Conservation (phyloP, 2,113 vertebrate species). For the Chloroceryle aenea region DNA sequence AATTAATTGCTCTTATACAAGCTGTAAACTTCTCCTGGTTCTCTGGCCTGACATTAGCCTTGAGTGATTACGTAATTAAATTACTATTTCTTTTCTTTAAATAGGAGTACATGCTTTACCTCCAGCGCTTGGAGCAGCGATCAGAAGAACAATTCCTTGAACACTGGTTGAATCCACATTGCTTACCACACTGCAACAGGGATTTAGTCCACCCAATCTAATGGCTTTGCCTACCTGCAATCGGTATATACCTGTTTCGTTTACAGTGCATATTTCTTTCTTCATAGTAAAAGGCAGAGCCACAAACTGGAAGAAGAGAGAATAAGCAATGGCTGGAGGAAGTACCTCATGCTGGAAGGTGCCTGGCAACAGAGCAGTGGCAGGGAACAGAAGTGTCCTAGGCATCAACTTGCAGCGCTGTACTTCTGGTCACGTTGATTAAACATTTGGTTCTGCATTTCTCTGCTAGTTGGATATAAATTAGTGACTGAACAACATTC, state of each 20-base stretch:
- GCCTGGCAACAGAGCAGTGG: not conserved
- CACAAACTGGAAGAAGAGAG: not conserved
- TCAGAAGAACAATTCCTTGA: slow-evolving; percentile 90
- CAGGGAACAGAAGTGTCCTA: not conserved
- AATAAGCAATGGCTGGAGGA: not conserved
- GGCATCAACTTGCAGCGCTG: not conserved
- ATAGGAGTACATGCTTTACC: slow-evolving; percentile 88
- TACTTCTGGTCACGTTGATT: not conserved
- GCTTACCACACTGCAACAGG: slow-evolving; percentile 88
- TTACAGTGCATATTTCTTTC: not conserved
- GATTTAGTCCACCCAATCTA: slow-evolving; percentile 86
- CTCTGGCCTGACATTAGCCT: not conserved
- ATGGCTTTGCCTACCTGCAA: not conserved
- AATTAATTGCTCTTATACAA: not conserved
- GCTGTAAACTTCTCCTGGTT: not conserved
- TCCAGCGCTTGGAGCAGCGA: slow-evolving; percentile 86
- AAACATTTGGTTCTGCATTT: not conserved
- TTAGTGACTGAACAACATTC: not conserved
- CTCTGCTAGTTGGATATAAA: not conserved
- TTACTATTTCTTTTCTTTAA: not conserved
- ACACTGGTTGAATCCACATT: slow-evolving; percentile 92
- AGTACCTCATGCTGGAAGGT: not conserved
- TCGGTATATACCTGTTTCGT: not conserved
- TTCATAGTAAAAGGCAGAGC: not conserved
- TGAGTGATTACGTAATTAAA: not conserved